Base-by-base conservation (phyloP, 2,888 invertebrate genomes). In the Aporophyla nigra region DNA sequence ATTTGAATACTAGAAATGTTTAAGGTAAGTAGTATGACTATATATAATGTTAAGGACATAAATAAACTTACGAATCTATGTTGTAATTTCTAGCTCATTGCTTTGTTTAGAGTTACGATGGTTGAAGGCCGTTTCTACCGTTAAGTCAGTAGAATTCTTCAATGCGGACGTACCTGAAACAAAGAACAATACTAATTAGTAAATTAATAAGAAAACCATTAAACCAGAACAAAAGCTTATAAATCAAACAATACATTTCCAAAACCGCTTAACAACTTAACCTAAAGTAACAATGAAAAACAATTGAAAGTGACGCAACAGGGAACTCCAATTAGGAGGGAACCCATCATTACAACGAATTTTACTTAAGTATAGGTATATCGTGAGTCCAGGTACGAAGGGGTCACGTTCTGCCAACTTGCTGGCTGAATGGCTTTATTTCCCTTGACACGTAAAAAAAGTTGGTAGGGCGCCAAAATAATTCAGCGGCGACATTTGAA, bases 361-460 rank as follows among this genome's bases (percentile, higher is more conserved):
- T 84, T 78, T 12, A 65, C 9, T 24, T 40, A 72, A 59, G 69
- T 80, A 62, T 54, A 70, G 53, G 49, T 74, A 69, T 74, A 63
- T 53, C 51, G 54, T 27, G 21, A 53, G 66, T 74, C 65, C 71
- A 87, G 65, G 71, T 77, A 76, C 67, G 10, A 59, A 59, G 56
- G 82, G 59, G 75, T 86, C 85, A 87, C 79, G 85, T 85, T 82
- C 40, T 33, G 40, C 62, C 67, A 80, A 76, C 85, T 80, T 73
- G 49, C 72, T 69, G 71, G 78, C 71, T 74, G 65, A 71, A 65
- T 19, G 53, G 40, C 14, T 27, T 59, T 72, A 75, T 79, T 87
- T 72, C 80, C 77, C 70, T 56, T 49, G 71, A 40, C 75, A 63
- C 63, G 66, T 24, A 53, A 79, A 75, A 78, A 81, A 84, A 69